These are phyloP conservation scores for Agonopterix heracliana DNA, from an alignment of 2,888 invertebrate genomes.

Conservation along the genomic window DNA sequence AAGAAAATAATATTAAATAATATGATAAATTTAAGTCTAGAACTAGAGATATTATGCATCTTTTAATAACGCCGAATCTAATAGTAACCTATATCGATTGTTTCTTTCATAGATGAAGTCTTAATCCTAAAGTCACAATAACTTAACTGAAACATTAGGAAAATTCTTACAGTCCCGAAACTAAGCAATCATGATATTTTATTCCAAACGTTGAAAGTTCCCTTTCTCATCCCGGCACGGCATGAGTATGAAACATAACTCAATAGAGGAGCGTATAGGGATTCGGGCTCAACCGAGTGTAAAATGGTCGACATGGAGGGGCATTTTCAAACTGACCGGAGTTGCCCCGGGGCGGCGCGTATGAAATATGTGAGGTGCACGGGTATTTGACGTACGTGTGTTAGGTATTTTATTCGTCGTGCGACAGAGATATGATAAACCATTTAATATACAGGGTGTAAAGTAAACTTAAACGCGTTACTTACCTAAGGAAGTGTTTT, in stretches of 20 bases:
- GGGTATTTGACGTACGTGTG: conserved; percentile 36
- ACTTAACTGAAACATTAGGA: no score
- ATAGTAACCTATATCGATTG: no score
- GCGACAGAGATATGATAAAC: background rate
- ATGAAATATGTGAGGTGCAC: conserved; percentile 51
- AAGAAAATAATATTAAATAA: no score
- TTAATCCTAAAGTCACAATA: no score
- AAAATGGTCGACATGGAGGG: conserved; percentile 64
- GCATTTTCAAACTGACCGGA: conserved; percentile 66
- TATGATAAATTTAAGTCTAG: no score
- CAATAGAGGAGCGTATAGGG: conserved; percentile 52
- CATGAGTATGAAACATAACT: conserved; percentile 61
- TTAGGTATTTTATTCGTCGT: conserved; percentile 6
- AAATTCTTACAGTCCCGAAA: no score
- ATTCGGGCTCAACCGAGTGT: conserved; percentile 58
- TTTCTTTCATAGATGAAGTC: no score
- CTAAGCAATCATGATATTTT: no score
- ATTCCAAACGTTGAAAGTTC: no score
- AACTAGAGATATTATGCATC: no score
- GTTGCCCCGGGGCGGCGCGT: conserved; percentile 19
- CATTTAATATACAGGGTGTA: background rate
- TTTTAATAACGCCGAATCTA: no score
- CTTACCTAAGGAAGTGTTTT: no score
- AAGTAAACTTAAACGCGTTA: background rate
- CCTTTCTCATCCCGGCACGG: background rate